Conservation (phyloP, 2,113 vertebrate genomes). For the Elaphurus davidianus region DNA sequence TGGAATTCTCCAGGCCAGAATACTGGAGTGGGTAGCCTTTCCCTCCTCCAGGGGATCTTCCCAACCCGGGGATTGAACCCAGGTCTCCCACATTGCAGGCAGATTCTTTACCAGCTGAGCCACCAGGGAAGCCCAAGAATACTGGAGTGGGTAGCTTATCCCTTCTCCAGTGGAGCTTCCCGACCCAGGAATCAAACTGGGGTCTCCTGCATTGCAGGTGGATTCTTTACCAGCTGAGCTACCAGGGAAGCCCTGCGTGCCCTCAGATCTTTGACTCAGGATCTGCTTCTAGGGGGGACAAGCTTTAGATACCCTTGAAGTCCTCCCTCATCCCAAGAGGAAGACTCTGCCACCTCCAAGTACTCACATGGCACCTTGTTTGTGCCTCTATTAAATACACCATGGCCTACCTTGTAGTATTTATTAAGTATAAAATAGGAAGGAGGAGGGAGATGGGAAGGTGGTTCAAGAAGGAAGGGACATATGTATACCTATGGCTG, state of each 20-base stretch:
- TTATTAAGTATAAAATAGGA: not conserved
- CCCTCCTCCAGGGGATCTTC: not conserved
- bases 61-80: not conserved
- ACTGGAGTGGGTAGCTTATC: not conserved
- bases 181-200: not conserved
- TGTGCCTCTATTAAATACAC: not conserved
- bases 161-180: not conserved
- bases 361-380: not conserved
- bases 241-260: not conserved
- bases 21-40: not conserved
- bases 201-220: rapidly evolving
- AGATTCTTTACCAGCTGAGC: too few species aligned
- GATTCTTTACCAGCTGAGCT: not conserved
- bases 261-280: not conserved
- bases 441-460: not conserved
- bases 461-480: not conserved
- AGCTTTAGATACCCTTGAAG: not conserved
- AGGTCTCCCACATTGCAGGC: not conserved
- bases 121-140: not conserved
- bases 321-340: not conserved
- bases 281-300: not conserved
- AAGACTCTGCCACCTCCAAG: not conserved
- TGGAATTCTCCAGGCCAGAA: not conserved
- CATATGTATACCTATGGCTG: not conserved
- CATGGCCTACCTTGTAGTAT: not conserved